Conservation (phyloP, 2,888 invertebrate species). For the Chironomus riparius region DNA sequence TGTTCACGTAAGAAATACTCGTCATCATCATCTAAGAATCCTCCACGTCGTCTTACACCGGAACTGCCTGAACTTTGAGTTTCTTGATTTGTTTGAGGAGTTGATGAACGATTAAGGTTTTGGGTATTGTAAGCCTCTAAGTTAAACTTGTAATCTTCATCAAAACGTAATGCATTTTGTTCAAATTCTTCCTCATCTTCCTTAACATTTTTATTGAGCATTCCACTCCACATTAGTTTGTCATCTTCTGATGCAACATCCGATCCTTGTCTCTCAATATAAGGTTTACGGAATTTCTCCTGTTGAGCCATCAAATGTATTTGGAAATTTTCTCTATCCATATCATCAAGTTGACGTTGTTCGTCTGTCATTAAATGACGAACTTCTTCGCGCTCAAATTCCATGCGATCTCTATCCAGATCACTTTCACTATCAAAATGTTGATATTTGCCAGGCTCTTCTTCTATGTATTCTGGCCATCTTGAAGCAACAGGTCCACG, state of each 20-base stretch:
- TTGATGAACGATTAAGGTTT: slow-evolving; percentile 36
- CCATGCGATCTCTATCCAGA: slow-evolving; percentile 34
- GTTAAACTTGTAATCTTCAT: slow-evolving; percentile 11
- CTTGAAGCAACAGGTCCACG: slow-evolving; percentile 24
- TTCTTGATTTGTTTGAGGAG: slow-evolving; percentile 43
- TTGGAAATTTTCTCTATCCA: slow-evolving; percentile 46
- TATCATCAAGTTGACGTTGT: slow-evolving; percentile 51
- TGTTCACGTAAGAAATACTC: slow-evolving; percentile 77
- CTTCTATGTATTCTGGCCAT: slow-evolving; percentile 36
- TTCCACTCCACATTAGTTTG: slow-evolving; percentile 34
- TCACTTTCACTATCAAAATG: slow-evolving; percentile 41
- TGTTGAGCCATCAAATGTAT: slow-evolving; percentile 45
- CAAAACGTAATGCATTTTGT: slow-evolving; percentile 36
- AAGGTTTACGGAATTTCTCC: slow-evolving; percentile 39
- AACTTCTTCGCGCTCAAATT: slow-evolving; percentile 33
- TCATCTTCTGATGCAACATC: slow-evolving; percentile 42
- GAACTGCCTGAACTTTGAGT: slow-evolving; percentile 54
- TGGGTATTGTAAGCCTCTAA: slow-evolving; percentile 33
- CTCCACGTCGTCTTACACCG: slow-evolving; percentile 46
- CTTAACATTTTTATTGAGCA: slow-evolving; percentile 33
- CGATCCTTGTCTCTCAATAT: slow-evolving; percentile 41
- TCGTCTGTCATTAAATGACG: slow-evolving; percentile 37
- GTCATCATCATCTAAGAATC: slow-evolving; percentile 75
- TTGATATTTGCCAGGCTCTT: slow-evolving; percentile 42
- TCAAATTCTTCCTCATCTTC: slow-evolving; percentile 37